A percentile compares a stretch with the other conserved stretches of the same genome.
These are phyloP conservation scores for Pemphigus obesinymphae DNA, from an alignment of 1,140 invertebrate genomes.

Conservation along the genomic window DNA sequence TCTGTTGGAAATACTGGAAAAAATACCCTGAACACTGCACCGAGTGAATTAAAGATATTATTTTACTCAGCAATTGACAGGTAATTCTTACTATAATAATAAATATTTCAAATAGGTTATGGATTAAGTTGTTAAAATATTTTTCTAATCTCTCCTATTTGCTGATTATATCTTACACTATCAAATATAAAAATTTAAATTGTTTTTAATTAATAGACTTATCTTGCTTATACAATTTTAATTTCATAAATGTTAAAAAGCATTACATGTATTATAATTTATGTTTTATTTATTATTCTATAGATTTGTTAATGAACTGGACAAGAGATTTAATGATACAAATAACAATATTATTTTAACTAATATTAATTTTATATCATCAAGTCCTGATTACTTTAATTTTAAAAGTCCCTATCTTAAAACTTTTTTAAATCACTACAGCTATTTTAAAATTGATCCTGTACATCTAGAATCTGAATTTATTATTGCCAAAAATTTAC, in stretches of 20 bases:
- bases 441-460: background rate
- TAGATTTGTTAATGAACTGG: conserved; percentile 10
- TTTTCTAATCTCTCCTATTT: background rate
- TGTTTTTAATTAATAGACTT: background rate
- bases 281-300: background rate
- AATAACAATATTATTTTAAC: conserved; percentile 15
- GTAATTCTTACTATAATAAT: too few relatives aligned
- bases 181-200: background rate
- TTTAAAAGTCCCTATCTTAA: background rate
- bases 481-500: background rate
- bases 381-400: background rate
- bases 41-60: background rate
- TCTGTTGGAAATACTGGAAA: background rate
- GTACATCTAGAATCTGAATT: background rate
- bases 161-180: background rate
- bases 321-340: background rate
- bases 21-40: background rate
- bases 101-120: too few relatives aligned
- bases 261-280: too few relatives aligned
- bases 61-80: conserved; percentile 1
- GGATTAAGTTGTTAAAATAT: too few relatives aligned
- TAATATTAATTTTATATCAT: too few relatives aligned
- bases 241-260: background rate
- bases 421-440: background rate
- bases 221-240: background rate